Conservation (phyloP, 2,888 invertebrate genomes). For the Gibbula magus region DNA sequence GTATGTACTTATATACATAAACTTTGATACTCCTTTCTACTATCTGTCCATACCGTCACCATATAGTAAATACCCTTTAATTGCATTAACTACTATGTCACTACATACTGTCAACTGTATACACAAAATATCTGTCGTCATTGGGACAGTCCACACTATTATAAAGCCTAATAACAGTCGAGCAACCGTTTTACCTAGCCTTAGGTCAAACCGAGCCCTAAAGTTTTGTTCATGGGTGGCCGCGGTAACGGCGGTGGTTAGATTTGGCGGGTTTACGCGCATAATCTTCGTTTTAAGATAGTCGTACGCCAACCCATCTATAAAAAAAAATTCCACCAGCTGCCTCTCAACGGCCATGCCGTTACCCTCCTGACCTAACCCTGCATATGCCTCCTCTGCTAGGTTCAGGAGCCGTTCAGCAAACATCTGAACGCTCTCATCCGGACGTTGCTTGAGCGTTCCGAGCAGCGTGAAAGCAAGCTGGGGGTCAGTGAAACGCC, state of each 20-base stretch:
- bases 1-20: no score
- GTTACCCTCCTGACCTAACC: background rate
- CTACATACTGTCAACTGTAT: no score
- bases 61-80: no score
- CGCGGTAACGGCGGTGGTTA: background rate
- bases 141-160: no score
- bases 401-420: background rate
- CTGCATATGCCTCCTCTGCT: background rate
- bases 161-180: no score
- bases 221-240: constrained; percentile 2
- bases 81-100: no score
- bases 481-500: background rate
- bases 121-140: no score
- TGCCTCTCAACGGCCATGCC: background rate
- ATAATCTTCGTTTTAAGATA: background rate
- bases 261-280: background rate
- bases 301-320: background rate
- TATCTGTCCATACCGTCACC: no score
- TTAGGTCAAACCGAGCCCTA: background rate
- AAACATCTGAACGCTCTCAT: background rate
- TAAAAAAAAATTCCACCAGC: constrained; percentile 16
- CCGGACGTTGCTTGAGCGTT: background rate
- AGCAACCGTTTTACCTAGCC: background rate
- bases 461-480: background rate
- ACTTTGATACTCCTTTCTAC: no score